phyloP scores from a whole-genome alignment of 2,797 vertebrate genomes.

The Anableps anableps region DNA sequence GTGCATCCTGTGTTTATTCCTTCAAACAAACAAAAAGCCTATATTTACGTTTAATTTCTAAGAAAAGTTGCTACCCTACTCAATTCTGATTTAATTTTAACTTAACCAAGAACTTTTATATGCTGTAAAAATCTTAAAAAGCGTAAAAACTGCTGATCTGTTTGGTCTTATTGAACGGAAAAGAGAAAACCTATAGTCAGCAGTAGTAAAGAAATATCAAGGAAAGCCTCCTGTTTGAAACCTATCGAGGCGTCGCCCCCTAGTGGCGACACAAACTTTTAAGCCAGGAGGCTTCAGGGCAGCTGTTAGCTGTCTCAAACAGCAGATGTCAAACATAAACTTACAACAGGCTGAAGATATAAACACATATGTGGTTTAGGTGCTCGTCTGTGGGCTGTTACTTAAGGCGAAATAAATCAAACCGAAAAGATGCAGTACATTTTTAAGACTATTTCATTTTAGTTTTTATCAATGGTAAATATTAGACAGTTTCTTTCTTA shows the following conservation, averaged over 20 bases:
- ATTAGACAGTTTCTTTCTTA: not conserved
- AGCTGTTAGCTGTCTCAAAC: not conserved
- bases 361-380: not conserved
- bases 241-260: constrained; percentile 61
- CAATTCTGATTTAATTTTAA: not conserved
- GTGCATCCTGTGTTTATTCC: not conserved
- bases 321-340: not conserved
- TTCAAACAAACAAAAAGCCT: not conserved
- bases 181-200: not conserved
- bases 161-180: not conserved
- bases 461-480: not conserved
- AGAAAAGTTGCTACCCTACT: not conserved
- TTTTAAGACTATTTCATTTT: not conserved
- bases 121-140: not conserved
- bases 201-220: not conserved
- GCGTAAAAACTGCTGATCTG: not conserved
- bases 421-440: not conserved
- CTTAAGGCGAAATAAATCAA: not conserved
- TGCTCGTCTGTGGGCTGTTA: not conserved
- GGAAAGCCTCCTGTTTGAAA: not conserved
- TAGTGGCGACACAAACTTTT: constrained; percentile 61
- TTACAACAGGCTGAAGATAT: not conserved
- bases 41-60: not conserved
- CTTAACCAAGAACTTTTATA: not conserved
- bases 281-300: not conserved